Percentiles rank a stretch among this genome's conserved stretches.
phyloP scores from a whole-genome alignment of 2,113 vertebrate genomes.

The Eubucco bourcierii region DNA sequence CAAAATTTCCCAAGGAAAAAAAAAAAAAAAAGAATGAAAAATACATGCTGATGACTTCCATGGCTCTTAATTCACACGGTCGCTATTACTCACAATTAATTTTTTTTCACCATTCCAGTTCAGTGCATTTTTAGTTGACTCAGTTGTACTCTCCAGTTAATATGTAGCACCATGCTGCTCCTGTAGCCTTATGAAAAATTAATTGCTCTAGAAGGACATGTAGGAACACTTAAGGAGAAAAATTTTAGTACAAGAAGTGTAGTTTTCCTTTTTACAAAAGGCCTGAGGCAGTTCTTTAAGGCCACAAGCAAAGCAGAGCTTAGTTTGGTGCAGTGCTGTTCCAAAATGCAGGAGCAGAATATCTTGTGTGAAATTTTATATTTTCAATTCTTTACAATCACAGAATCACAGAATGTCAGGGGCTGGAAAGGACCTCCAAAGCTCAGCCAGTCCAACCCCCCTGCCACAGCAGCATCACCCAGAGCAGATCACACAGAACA shows the following conservation, averaged over 20 bases:
- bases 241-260: neutral
- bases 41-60: neutral
- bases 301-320: neutral
- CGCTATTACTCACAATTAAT: neutral
- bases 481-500: too few relatives aligned
- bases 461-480: too few relatives aligned
- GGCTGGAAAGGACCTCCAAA: too few relatives aligned
- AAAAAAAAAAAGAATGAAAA: neutral
- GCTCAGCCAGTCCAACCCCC: too few relatives aligned
- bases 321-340: neutral
- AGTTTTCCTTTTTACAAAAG: neutral
- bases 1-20: neutral
- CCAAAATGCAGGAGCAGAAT: neutral
- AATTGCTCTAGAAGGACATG: neutral
- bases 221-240: neutral
- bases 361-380: neutral
- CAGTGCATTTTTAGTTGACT: neutral
- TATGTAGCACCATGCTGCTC: neutral
- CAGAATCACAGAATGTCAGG: neutral
- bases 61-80: neutral
- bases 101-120: neutral
- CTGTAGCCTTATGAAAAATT: neutral
- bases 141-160: neutral
- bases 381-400: neutral
- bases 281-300: neutral